Base-by-base conservation (phyloP, 2,797 vertebrate species). In the Pangasius djambal region DNA sequence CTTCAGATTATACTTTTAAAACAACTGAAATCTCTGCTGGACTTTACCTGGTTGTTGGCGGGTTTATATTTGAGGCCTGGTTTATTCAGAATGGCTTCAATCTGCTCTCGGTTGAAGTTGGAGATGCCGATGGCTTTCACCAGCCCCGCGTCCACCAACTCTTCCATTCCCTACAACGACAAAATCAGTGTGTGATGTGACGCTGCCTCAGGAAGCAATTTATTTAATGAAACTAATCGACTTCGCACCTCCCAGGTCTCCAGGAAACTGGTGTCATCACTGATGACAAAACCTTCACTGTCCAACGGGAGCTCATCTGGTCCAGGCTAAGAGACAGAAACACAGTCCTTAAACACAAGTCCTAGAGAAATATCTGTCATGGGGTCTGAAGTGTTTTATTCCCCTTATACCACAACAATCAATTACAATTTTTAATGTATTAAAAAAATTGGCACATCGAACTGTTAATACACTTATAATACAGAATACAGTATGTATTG, bases 61-160 rank as follows among this genome's bases (percentile, higher is more conserved):
- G 98, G 98, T 89, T 96, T 98, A 89, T 99, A 93, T 61, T 98
- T 99, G 78, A 99, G 95, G 10, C 96, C 97, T 0, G 98, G 98
- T 89, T 99, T 99, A 93, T 97, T 98, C 89, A 99, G 93, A 88
- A 99, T 90, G 40, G 95, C 94, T 93, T 99, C 98, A 2, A 96
- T 95, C 93, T 99, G 98, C 2, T 96, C 94, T 86, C 91, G 97
- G 95, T 98, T 99, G 89, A 99, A 99, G 95, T 99, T 99, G 87
- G 98, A 99, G 87, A 99, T 12, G 0, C 98, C 98, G 25, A 99
- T 96, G 2, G 98, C 96, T 94, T 97, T 99, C 79, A 98, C 98
- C 92, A 98, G 90, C 0, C 98, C 98, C 16, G 95, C 95, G 44
- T 98, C 98, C 82, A 99, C 94, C 90, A 99, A 95, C 84, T 97